Evolutionary conservation across 2,797 vertebrate genomes (phyloP), one percentile per base, ranked within the genome.

Genomic region (Amblyraja radiata): DNA sequence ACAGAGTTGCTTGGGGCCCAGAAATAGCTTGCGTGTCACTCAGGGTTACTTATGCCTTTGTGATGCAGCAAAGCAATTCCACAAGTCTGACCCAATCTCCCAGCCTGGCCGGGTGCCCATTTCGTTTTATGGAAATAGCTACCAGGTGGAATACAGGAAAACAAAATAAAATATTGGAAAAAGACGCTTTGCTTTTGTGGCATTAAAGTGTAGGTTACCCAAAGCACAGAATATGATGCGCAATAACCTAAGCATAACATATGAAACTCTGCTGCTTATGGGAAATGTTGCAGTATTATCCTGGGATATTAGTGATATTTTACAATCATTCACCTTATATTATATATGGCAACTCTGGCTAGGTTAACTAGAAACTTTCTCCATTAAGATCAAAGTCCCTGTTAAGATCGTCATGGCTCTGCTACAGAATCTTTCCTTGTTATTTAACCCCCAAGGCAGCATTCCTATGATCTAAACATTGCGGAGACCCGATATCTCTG

Each of bases 61-160:
- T 88, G 84, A 68, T 68, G 63, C 65, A 88, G 84, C 63, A 88
- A 68, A 88, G 63, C 84, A 88, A 88, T 88, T 88, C n/a, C 78
- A 79, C 36, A 39, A 39, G 36, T 36, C 78, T 79, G 78, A 79
- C 63, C 61, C n/a, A 36, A 68, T 68, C 84, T 68, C n/a, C 61
- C n/a, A 23, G 61, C n/a, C 36, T 88, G 32, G 61, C 16, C 16
- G 4, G 65, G 28, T 32, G 14, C 61, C 5, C 84, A 65, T 88
- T 65, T 65, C 28, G 88, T 88, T 88, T 88, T 65, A 88, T 88
- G 61, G 61, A 88, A 88, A 61, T 86, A 63, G 61, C 58, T 86
- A 88, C 84, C n/a, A 32, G 84, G 63, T 88, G 16, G n/a, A n/a
- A 88, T 32, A 65, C 32, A 88, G 84, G 84, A 65, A 32, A 88